Evolutionary conservation across 2,113 vertebrate species (phyloP).

Genomic region (Galemys pyrenaicus): DNA sequence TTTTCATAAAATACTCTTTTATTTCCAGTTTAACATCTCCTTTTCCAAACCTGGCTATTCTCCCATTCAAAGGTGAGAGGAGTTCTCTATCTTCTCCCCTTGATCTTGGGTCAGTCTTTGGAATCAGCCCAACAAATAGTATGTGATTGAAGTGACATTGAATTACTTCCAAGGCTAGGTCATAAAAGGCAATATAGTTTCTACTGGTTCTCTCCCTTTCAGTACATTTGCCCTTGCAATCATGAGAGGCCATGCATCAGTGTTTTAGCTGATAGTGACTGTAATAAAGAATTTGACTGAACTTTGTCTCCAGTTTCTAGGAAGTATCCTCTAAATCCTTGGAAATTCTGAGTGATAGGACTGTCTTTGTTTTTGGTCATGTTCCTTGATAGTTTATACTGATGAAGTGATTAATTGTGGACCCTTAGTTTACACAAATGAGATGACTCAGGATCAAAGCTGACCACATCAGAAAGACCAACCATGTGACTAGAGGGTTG

Average conservation of each 20-base stretch:
- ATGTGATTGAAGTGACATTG: not conserved
- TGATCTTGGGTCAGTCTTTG: not conserved
- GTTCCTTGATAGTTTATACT: not conserved
- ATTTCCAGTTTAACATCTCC: not conserved
- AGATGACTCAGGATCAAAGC: not conserved
- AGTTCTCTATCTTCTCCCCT: not conserved
- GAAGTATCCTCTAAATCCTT: not conserved
- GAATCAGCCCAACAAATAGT: not conserved
- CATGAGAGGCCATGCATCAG: not conserved
- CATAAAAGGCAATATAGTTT: not conserved
- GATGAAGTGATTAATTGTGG: not conserved
- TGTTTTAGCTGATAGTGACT: not conserved
- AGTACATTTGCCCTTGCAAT: not conserved
- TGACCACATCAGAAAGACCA: not conserved
- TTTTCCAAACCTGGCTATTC: not conserved
- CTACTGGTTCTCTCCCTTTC: not conserved
- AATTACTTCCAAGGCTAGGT: not conserved
- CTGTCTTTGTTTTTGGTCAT: not conserved
- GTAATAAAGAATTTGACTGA: not conserved
- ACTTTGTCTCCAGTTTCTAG: not conserved
- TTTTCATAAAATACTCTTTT: not conserved
- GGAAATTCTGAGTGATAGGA: not conserved
- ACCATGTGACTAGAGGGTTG: not conserved
- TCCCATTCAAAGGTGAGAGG: not conserved
- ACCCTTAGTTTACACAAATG: not conserved